phyloP scores from a whole-genome alignment of 1,140 invertebrate species.

The Carposina sasakii region DNA sequence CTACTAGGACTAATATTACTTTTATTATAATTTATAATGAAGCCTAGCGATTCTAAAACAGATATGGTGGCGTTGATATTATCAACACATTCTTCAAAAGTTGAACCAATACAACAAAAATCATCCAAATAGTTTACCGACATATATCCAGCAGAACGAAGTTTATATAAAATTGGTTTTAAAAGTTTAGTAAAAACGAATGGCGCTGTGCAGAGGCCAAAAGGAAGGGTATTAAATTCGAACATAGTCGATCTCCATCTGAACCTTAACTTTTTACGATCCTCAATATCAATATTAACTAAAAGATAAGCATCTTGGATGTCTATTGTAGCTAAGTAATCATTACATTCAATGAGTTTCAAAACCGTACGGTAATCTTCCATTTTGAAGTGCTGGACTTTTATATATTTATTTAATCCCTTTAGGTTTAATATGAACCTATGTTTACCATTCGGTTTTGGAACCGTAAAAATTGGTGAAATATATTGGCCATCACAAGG shows the following conservation, averaged over 20 bases:
- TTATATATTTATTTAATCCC: conserved; percentile 14
- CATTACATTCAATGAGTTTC: neutral
- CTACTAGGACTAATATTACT: conserved; percentile 7
- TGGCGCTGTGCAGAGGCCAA: conserved; percentile 10
- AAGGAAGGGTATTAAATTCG: conserved; percentile 10
- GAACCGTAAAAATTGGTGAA: conserved; percentile 11
- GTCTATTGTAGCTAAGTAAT: conserved; percentile 15
- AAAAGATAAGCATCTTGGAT: conserved; percentile 14
- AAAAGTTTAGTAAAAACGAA: conserved; percentile 18
- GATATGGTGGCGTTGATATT: conserved; percentile 6
- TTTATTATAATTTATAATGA: conserved; percentile 14
- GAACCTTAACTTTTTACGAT: conserved; percentile 5
- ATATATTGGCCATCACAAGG: conserved; percentile 2
- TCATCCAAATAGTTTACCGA: conserved; percentile 12
- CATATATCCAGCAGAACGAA: conserved; percentile 5
- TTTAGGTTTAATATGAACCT: conserved; percentile 19
- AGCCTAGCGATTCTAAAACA: conserved; percentile 10
- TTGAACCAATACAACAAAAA: conserved; percentile 1
- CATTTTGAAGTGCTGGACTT: conserved; percentile 13
- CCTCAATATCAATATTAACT: neutral
- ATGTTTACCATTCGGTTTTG: conserved; percentile 8
- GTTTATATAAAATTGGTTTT: conserved; percentile 10
- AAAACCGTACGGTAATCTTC: conserved; percentile 13
- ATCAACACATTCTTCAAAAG: conserved; percentile 3
- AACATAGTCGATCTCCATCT: neutral